These are phyloP conservation scores for Ptychochromis oligacanthus DNA, from an alignment of 2,113 vertebrate species.

Conservation along the genomic window DNA sequence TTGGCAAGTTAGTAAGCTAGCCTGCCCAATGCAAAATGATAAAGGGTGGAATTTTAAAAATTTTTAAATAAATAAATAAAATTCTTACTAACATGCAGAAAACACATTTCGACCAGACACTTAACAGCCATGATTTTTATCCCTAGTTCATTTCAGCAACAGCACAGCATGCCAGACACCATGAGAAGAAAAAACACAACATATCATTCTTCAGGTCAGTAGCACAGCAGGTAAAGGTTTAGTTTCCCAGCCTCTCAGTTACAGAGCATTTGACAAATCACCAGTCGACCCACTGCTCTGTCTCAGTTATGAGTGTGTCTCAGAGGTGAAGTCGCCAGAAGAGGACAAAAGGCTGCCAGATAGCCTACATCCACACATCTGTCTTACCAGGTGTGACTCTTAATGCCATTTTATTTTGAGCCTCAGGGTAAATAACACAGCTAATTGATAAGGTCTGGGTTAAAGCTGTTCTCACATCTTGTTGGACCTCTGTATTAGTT, in stretches of 20 bases:
- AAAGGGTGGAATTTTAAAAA: not conserved
- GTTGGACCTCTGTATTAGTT: not conserved
- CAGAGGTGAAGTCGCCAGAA: slow-evolving; percentile 39
- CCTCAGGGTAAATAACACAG: slow-evolving; percentile 35
- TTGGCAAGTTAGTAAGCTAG: not conserved
- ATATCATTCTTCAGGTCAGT: not conserved
- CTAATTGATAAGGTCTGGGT: slow-evolving; percentile 51
- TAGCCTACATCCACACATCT: slow-evolving; percentile 31
- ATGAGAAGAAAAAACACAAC: not conserved
- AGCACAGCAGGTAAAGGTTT: slow-evolving; percentile 8
- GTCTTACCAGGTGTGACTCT: slow-evolving; percentile 46
- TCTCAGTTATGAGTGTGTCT: slow-evolving; percentile 22
- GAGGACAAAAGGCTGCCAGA: slow-evolving; percentile 24
- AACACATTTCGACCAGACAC: not conserved
- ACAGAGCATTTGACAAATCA: slow-evolving; percentile 20
- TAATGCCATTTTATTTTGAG: slow-evolving; percentile 25
- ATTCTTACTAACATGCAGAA: not conserved
- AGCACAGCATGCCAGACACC: not conserved
- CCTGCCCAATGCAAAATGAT: not conserved
- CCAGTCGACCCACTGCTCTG: not conserved
- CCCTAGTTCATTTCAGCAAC: not conserved
- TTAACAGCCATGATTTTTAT: not conserved
- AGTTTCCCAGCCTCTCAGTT: not conserved
- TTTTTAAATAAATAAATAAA: not conserved
- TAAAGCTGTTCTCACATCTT: slow-evolving; percentile 21